phyloP scores from a whole-genome alignment of 2,113 vertebrate genomes.

The Alectura lathami region DNA sequence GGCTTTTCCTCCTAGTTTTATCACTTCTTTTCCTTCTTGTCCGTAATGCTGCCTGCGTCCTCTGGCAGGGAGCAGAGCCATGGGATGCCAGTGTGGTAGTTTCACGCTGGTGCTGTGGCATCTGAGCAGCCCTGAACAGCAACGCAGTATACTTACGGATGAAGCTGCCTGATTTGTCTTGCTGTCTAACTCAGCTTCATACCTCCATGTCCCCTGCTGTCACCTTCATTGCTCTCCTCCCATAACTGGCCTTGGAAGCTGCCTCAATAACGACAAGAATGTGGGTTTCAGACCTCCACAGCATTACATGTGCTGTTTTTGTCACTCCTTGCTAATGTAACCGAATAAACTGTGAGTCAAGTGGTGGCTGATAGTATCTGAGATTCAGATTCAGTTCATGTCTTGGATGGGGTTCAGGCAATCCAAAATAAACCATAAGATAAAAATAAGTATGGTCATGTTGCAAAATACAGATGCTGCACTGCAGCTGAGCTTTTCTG shows the following conservation, averaged over 20 bases:
- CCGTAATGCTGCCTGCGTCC: fast-evolving
- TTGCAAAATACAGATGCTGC: not conserved
- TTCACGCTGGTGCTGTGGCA: fast-evolving
- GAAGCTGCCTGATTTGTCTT: not conserved
- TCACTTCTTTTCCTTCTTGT: not conserved
- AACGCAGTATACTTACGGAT: not conserved
- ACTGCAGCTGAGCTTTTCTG: not conserved
- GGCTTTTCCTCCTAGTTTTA: not conserved
- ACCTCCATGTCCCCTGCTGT: not conserved
- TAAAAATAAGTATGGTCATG: not conserved
- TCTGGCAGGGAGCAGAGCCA: not conserved
- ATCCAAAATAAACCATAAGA: not conserved
- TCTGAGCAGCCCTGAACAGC: not conserved
- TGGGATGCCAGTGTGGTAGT: fast-evolving
- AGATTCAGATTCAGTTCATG: not conserved
- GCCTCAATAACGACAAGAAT: not conserved
- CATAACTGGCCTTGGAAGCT: not conserved
- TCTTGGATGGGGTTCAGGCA: not conserved
- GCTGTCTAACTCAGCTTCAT: not conserved
- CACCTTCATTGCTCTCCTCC: not conserved
- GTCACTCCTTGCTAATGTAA: not conserved
- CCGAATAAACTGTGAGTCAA: not conserved
- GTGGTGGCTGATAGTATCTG: not conserved
- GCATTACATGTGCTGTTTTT: not conserved
- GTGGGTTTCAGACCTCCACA: not conserved